Base-by-base conservation (phyloP, 2,888 invertebrate genomes). In the Volucella zonaria region DNA sequence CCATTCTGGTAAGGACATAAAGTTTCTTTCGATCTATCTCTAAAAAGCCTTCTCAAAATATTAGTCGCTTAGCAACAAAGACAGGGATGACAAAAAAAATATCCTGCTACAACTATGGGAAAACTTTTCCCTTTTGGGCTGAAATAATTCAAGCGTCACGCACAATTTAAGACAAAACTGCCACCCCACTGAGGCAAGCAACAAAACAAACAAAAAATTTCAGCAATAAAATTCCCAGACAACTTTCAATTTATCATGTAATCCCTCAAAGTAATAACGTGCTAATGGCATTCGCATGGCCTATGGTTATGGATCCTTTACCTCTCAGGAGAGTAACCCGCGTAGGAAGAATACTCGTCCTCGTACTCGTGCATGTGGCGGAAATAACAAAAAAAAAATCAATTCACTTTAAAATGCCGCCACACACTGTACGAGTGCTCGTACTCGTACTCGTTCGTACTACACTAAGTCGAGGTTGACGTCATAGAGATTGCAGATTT, bases 361-460 rank as follows among this genome's bases (percentile, higher is more conserved):
- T 31, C 31, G 31, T 14, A 42, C 18, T 23, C 18, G 18, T 14
- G 42, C 14, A 77, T 43, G 14, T 54, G 47, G 56, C 18, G 59
- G 58, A 73, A 59, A 42, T 11, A 31, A 45, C 15, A 38, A 42
- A 11, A n/a, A 42, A 15, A 61, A 66, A 66, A 75, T 75, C 66
- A 58, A 75, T 75, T 59, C 12, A 75, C 58, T 66, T 67, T 75
- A 43, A 73, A 82, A 73, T 74, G 73, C 78, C 73, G 82, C 73
- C 78, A 78, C 71, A 31, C 31, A n/a, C n/a, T n/a, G n/a, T n/a
- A n/a, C n/a, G n/a, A n/a, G n/a, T 31, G 31, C 67, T 49, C 38
- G 3, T 49, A 15, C 49, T 70, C 15, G 52, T 23, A 43, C 18
- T 18, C 15, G n/a, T 40, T 70, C 15, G 52, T 23, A 43, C 18